These are phyloP conservation scores for Nineta flava DNA, from an alignment of 2,888 invertebrate genomes.

Conservation along the genomic window DNA sequence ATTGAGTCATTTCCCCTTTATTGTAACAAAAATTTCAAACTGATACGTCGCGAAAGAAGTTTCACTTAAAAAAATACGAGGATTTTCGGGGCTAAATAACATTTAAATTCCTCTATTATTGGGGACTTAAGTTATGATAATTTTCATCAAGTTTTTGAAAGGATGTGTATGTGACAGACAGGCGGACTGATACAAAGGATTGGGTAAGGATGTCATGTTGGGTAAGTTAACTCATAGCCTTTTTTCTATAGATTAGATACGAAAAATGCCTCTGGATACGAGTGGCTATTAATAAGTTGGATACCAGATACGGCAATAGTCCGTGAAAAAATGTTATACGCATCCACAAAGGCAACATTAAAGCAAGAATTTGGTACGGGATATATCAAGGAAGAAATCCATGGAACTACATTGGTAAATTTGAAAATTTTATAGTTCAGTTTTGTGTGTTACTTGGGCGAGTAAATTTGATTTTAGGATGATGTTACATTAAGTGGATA, in stretches of 20 bases:
- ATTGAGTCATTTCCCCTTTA: too few relatives aligned
- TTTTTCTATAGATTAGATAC: conserved; percentile 57
- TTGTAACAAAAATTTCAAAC: too few relatives aligned
- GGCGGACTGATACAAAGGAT: too few relatives aligned
- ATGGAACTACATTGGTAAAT: conserved; percentile 61
- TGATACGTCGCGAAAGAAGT: too few relatives aligned
- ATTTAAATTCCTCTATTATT: too few relatives aligned
- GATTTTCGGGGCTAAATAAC: too few relatives aligned
- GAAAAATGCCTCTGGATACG: conserved; percentile 63
- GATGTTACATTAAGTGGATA: conserved; percentile 75
- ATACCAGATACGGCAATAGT: conserved; percentile 84
- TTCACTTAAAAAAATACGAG: too few relatives aligned
- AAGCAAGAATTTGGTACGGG: conserved; percentile 93
- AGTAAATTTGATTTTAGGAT: conserved; percentile 29
- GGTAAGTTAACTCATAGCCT: too few relatives aligned
- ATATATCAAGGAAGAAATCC: conserved; percentile 86
- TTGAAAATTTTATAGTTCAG: neutral
- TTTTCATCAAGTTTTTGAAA: too few relatives aligned
- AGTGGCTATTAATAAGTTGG: conserved; percentile 91
- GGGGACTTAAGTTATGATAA: too few relatives aligned
- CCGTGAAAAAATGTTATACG: conserved; percentile 93
- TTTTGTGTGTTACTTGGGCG: neutral
- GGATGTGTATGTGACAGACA: too few relatives aligned
- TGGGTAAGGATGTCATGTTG: too few relatives aligned
- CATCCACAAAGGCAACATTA: conserved; percentile 91